A percentile compares a stretch with the other conserved stretches of the same genome.
Conservation (phyloP, 2,888 invertebrate species). For the Mesoligia furuncula region DNA sequence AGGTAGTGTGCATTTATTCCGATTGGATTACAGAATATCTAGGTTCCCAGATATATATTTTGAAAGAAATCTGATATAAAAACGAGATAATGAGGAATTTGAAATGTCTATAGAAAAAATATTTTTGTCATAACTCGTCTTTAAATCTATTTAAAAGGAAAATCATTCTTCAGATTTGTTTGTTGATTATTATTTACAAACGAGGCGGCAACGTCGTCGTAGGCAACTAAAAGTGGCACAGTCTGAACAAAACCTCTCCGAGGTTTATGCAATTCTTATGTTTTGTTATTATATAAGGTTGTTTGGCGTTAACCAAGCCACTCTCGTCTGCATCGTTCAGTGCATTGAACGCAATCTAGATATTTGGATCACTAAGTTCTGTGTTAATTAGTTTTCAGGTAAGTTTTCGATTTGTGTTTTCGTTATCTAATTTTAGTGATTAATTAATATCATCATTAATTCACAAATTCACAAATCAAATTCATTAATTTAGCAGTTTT, state of each 20-base stretch:
- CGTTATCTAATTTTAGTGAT: not conserved
- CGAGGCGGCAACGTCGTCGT: no score
- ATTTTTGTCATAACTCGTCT: no score
- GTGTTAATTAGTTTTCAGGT: conserved; percentile 69
- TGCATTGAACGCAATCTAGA: conserved; percentile 83
- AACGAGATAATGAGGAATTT: no score
- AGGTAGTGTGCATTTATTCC: no score
- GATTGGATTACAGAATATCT: no score
- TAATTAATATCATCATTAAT: not conserved
- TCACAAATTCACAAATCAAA: fast-evolving
- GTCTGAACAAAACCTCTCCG: conserved; percentile 63
- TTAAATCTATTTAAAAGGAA: no score
- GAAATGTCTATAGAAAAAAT: no score
- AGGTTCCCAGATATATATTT: no score
- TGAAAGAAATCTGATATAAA: no score
- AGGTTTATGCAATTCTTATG: conserved; percentile 89
- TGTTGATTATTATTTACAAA: not conserved
- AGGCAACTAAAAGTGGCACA: conserved; percentile 29
- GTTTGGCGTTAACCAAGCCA: conserved; percentile 78
- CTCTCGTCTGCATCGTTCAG: conserved; percentile 81
- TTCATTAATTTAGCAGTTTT: not conserved
- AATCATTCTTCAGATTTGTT: not conserved
- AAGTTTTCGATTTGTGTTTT: conserved; percentile 62
- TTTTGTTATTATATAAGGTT: conserved; percentile 89
- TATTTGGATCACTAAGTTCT: conserved; percentile 64